A percentile compares a stretch with the other conserved stretches of the same genome.
These are phyloP conservation scores for Papilio protenor DNA, from an alignment of 2,888 invertebrate species.

Conservation along the genomic window DNA sequence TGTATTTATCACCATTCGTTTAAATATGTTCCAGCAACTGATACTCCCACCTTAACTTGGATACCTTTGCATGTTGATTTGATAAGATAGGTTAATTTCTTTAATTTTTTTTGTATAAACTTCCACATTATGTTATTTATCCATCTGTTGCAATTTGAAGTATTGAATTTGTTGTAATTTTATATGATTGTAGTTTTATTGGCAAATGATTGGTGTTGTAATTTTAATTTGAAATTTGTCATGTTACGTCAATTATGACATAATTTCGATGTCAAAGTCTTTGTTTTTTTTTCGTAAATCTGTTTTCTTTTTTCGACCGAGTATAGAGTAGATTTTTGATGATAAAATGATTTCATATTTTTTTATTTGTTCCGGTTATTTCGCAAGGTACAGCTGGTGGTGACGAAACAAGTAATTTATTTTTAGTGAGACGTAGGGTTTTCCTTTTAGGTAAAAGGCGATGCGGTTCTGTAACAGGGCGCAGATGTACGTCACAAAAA, in stretches of 20 bases:
- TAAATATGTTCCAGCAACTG: slow-evolving; percentile 5
- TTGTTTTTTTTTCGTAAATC: background rate
- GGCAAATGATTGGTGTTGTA: background rate
- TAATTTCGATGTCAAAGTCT: background rate
- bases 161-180: background rate
- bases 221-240: slow-evolving; percentile 2
- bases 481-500: slow-evolving; percentile 52
- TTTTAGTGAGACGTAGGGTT: slow-evolving; percentile 61
- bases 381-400: slow-evolving; percentile 46
- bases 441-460: slow-evolving; percentile 54
- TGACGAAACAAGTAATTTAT: slow-evolving; percentile 55
- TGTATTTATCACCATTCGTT: slow-evolving; percentile 21
- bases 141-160: background rate
- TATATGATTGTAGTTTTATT: background rate
- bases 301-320: background rate
- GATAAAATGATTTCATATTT: background rate
- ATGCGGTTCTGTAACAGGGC: slow-evolving; percentile 54
- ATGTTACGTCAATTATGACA: slow-evolving; percentile 12
- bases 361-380: background rate
- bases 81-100: background rate
- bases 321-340: background rate
- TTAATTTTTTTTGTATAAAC: slow-evolving; percentile 1
- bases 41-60: slow-evolving; percentile 3
- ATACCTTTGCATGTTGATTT: slow-evolving; percentile 10
- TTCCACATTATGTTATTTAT: slow-evolving; percentile 5